Conservation (phyloP, 2,888 invertebrate species). For the Drosophila siamana region DNA sequence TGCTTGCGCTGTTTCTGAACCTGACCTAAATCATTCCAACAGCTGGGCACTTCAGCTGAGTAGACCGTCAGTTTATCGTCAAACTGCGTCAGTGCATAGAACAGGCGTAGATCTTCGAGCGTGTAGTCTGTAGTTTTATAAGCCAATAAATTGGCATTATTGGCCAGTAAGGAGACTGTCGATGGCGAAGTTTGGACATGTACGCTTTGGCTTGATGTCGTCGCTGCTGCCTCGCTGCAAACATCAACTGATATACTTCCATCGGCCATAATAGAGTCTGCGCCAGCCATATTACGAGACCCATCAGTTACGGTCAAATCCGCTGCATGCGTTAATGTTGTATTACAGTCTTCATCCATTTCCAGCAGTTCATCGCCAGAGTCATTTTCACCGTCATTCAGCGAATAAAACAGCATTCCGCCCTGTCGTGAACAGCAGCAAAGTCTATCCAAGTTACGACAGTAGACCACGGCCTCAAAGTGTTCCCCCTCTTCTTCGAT, state of each 20-base stretch:
- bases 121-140: conserved; percentile 87
- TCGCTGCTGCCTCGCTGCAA: conserved; percentile 36
- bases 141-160: conserved; percentile 86
- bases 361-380: conserved; percentile 89
- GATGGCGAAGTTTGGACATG: conserved; percentile 77
- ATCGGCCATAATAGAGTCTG: conserved; percentile 23
- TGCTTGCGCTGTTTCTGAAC: conserved; percentile 95
- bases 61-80: conserved; percentile 88
- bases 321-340: conserved; percentile 65
- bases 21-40: conserved; percentile 97
- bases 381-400: conserved; percentile 91
- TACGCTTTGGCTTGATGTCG: conserved; percentile 34
- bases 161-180: conserved; percentile 51
- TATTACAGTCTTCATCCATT: conserved; percentile 87
- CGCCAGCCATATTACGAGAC: conserved; percentile 28
- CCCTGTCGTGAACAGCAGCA: conserved; percentile 94
- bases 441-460: conserved; percentile 94
- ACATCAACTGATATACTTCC: conserved; percentile 54
- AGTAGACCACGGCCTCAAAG: conserved; percentile 94
- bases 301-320: conserved; percentile 82
- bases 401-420: conserved; percentile 92
- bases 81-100: conserved; percentile 92
- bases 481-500: conserved; percentile 89
- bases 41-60: conserved; percentile 95
- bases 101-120: conserved; percentile 88